These are phyloP conservation scores for Stichodactyla helianthus DNA, from an alignment of 64 coral and sea anemone species.

Conservation along the genomic window DNA sequence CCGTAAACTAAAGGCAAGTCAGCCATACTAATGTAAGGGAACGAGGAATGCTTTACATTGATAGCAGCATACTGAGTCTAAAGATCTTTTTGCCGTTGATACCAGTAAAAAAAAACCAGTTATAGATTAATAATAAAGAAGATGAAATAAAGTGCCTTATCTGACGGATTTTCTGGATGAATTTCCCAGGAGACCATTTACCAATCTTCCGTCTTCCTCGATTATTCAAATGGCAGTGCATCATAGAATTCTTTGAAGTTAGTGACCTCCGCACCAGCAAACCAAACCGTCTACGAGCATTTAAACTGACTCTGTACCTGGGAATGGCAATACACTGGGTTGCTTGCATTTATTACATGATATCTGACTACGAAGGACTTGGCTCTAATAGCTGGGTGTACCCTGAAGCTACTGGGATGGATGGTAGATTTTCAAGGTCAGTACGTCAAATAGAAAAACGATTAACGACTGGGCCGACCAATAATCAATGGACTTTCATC, in stretches of 20 bases:
- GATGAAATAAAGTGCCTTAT: not conserved
- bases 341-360: conserved; percentile 89
- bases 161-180: not conserved
- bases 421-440: conserved; percentile 9
- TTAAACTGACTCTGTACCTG: conserved; percentile 86
- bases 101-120: too few relatives aligned
- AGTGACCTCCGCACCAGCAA: conserved; percentile 89
- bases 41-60: too few relatives aligned
- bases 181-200: conserved; percentile 1
- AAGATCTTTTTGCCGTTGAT: too few relatives aligned
- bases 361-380: conserved; percentile 93
- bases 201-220: conserved; percentile 56
- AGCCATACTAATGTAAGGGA: too few relatives aligned
- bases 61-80: too few relatives aligned
- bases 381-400: conserved; percentile 90
- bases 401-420: conserved; percentile 25
- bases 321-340: conserved; percentile 89
- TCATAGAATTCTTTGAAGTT: conserved; percentile 68
- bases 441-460: not conserved
- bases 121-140: too few relatives aligned
- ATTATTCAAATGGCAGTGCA: conserved; percentile 68
- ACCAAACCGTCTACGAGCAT: conserved; percentile 80
- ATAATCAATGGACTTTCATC: too few relatives aligned
- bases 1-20: too few relatives aligned
- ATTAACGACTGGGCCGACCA: not conserved